Base-by-base conservation (phyloP, 2,888 invertebrate species). In the Diloba caeruleocephala region DNA sequence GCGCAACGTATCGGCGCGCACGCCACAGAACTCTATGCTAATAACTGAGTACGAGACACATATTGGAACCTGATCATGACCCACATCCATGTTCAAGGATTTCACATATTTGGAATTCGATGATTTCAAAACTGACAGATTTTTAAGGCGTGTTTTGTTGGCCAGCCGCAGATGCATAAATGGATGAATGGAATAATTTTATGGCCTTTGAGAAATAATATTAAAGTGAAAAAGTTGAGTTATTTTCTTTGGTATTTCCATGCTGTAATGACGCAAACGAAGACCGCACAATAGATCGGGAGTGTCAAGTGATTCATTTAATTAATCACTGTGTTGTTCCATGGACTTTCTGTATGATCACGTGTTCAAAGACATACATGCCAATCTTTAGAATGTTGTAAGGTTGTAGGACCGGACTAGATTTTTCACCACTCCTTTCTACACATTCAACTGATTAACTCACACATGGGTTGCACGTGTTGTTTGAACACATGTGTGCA, bases 31-130 rank as follows among this genome's bases (percentile, higher is more conserved):
- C 84, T 86, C 85, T 89, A 91, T 92, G 92, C 89, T 92, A 92
- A 92, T 92, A 89, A 83, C 80, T 85, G 82, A 83, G 81, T 72
- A 82, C 87, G 89, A 92, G 89, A 90, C 88, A 82, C 71, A 89
- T 87, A 88, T 89, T 85, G 86, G 87, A 87, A 85, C 88, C 90
- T 90, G 91, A 73, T 91, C 92, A 89, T 92, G 92, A 92, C 93
- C 92, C 85, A 92, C 91, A 88, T 92, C 80, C 82, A 83, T 82
- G 89, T 90, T 92, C 92, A 93, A 93, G 93, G 92, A 92, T 92
- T 92, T 90, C 87, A 88, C 91, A 90, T 90, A 92, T 92, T 92
- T 92, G 91, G 91, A 89, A 91, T 90, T 81, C 80, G 83, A 82
- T 78, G 87, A 92, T 93, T 92, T 87, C 92, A 89, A 92, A 92